Percentiles rank a stretch among this genome's conserved stretches.
phyloP scores from a whole-genome alignment of 2,888 invertebrate species.

The Xestia ashworthii region DNA sequence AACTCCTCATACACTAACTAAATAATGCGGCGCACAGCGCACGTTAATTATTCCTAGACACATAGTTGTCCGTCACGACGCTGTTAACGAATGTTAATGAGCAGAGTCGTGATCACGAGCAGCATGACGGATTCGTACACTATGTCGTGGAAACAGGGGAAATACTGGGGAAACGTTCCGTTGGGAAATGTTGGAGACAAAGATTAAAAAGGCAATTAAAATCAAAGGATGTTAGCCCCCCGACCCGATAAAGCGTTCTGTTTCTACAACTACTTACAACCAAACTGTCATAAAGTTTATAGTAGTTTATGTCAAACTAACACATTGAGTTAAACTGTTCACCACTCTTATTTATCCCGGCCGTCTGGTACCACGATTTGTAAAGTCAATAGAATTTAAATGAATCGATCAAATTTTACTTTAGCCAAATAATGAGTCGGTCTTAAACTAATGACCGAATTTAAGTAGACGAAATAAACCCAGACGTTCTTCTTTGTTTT shows the following conservation, averaged over 20 bases:
- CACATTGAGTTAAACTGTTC: neutral
- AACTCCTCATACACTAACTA: conserved; percentile 6
- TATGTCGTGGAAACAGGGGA: conserved; percentile 19
- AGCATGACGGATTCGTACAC: conserved; percentile 32
- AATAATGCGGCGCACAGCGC: conserved; percentile 42
- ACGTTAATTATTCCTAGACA: conserved; percentile 57
- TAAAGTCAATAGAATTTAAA: neutral
- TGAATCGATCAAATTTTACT: neutral
- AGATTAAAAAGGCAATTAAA: neutral
- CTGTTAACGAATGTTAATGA: conserved; percentile 58
- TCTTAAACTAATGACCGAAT: neutral
- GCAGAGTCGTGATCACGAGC: conserved; percentile 48
- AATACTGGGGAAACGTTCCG: conserved; percentile 22
- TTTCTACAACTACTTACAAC: neutral
- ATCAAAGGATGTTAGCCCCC: neutral
- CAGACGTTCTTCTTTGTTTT: conserved; percentile 28
- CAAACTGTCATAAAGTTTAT: neutral
- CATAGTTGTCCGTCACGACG: conserved; percentile 54
- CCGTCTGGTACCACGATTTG: neutral
- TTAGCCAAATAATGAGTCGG: neutral
- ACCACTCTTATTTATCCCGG: neutral
- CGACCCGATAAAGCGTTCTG: neutral
- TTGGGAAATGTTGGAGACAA: neutral
- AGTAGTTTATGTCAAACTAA: neutral
- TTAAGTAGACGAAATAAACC: conserved; percentile 14